Conservation (phyloP, 2,113 vertebrate species). For the Blennius ocellaris region DNA sequence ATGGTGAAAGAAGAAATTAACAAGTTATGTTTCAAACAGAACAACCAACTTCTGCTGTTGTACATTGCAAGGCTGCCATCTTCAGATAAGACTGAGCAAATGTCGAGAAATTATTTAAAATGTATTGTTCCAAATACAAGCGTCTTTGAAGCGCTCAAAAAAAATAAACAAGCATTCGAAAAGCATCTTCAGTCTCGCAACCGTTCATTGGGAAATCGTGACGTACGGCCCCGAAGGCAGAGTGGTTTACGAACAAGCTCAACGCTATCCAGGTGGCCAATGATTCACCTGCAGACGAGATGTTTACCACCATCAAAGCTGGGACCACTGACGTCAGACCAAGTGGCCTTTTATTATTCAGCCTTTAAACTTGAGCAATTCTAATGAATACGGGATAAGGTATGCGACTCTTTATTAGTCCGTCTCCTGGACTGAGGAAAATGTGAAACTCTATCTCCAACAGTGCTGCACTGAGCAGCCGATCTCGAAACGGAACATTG, state of each 20-base stretch:
- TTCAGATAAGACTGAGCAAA: too few relatives aligned
- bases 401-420: neutral
- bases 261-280: constrained; percentile 25
- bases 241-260: constrained; percentile 3
- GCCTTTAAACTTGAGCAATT: neutral
- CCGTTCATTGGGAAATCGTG: too few relatives aligned
- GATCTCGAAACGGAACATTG: neutral
- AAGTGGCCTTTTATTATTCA: neutral
- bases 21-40: too few relatives aligned
- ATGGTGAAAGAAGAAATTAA: too few relatives aligned
- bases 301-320: neutral
- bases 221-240: neutral
- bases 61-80: too few relatives aligned
- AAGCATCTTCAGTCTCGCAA: too few relatives aligned
- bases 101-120: too few relatives aligned
- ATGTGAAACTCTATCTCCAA: neutral
- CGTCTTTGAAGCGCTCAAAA: too few relatives aligned
- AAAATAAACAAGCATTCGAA: too few relatives aligned
- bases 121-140: too few relatives aligned
- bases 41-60: too few relatives aligned
- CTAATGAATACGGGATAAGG: neutral
- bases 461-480: neutral
- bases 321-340: constrained; percentile 8
- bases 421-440: neutral
- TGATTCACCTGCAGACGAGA: constrained; percentile 22